Evolutionary conservation across 2,797 vertebrate species (phyloP).

Genomic region (Enteromius mattozi): DNA sequence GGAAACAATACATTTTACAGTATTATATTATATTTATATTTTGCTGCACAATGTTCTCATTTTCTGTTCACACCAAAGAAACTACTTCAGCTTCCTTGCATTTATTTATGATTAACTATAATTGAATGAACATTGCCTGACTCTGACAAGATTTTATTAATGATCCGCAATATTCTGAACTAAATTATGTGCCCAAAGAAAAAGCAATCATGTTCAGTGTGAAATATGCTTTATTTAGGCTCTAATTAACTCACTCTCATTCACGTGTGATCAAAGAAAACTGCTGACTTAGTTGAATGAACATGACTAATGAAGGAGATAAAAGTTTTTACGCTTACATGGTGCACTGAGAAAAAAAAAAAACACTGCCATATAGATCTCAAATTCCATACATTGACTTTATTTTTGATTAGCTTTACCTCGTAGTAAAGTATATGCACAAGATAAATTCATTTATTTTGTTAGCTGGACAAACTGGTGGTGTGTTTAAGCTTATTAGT

Average conservation of each 20-base stretch:
- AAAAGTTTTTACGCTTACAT: neutral
- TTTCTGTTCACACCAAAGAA: neutral
- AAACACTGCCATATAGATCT: neutral
- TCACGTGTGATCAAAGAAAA: slow-evolving; percentile 2
- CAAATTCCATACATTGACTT: neutral
- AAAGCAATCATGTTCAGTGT: neutral
- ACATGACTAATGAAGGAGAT: neutral
- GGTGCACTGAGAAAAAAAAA: neutral
- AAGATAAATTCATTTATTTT: neutral
- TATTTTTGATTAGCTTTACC: neutral
- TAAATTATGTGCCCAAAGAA: neutral
- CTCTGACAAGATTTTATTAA: neutral
- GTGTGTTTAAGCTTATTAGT: neutral
- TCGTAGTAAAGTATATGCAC: neutral
- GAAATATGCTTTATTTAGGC: neutral
- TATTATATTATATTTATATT: too few species aligned
- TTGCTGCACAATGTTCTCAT: neutral
- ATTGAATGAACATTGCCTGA: neutral
- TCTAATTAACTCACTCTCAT: neutral
- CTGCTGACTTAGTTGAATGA: neutral
- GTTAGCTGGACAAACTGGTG: neutral
- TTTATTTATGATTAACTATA: neutral
- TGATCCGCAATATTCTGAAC: slow-evolving; percentile 4
- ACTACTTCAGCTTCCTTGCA: neutral
- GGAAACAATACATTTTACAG: too few species aligned